phyloP scores from a whole-genome alignment of 2,113 vertebrate genomes.

The Protobothrops flavoviridis region DNA sequence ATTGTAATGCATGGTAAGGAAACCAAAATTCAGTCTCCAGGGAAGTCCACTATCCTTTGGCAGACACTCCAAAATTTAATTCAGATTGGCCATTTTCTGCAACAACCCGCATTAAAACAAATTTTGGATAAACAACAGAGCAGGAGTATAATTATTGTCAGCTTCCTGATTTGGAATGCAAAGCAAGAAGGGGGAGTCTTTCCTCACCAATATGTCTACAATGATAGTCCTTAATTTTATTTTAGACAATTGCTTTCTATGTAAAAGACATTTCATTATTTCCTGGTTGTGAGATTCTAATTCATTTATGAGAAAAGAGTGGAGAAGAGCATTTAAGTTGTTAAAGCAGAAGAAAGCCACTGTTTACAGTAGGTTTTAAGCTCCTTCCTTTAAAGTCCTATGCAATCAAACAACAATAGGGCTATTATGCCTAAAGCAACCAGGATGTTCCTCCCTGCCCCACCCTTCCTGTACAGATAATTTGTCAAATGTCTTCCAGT shows the following conservation, averaged over 20 bases:
- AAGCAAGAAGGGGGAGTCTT: neutral
- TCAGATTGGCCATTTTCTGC: neutral
- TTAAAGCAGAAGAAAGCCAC: slow-evolving; percentile 33
- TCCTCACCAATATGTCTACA: slow-evolving; percentile 29
- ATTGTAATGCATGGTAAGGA: slow-evolving; percentile 54
- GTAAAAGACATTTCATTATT: slow-evolving; percentile 54
- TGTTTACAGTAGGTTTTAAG: slow-evolving; percentile 15
- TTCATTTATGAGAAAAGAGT: slow-evolving; percentile 31
- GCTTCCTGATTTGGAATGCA: slow-evolving; percentile 50
- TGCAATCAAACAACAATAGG: slow-evolving; percentile 40
- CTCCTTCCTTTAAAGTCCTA: slow-evolving; percentile 39
- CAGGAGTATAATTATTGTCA: slow-evolving; percentile 58
- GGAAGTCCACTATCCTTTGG: slow-evolving; percentile 60
- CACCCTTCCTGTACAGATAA: slow-evolving; percentile 6
- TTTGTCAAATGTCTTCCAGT: slow-evolving; percentile 48
- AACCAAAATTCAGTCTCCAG: slow-evolving; percentile 58
- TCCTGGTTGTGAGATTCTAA: slow-evolving; percentile 37
- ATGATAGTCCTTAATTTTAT: slow-evolving; percentile 53
- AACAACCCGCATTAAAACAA: slow-evolving; percentile 48
- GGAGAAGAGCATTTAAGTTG: slow-evolving; percentile 39
- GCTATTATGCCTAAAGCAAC: slow-evolving; percentile 46
- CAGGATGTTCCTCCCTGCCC: slow-evolving; percentile 39
- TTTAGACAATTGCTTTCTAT: slow-evolving; percentile 51
- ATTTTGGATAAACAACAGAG: neutral
- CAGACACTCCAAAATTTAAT: slow-evolving; percentile 39